Conservation (phyloP, 2,797 vertebrate genomes). For the Amblyraja radiata region DNA sequence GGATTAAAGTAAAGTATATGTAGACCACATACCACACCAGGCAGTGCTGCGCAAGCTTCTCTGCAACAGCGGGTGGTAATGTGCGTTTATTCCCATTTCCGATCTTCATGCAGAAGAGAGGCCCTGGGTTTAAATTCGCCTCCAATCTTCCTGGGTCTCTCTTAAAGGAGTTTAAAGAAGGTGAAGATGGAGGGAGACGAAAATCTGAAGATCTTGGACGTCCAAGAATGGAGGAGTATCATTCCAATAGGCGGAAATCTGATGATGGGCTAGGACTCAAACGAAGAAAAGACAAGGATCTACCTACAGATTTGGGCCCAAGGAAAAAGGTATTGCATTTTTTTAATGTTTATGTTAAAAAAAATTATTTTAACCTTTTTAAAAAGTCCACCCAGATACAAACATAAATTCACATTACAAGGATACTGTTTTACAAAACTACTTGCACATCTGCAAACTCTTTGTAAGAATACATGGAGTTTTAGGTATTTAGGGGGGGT, state of each 20-base stretch:
- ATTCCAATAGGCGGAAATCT: slow-evolving; percentile 32
- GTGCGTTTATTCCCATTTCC: slow-evolving; percentile 39
- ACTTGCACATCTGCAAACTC: background rate
- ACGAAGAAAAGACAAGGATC: slow-evolving; percentile 31
- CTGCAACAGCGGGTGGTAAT: slow-evolving; percentile 38
- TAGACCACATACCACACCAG: slow-evolving; percentile 38
- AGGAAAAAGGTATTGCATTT: slow-evolving; percentile 27
- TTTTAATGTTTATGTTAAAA: background rate
- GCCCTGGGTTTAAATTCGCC: slow-evolving; percentile 40
- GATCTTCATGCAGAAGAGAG: slow-evolving; percentile 38
- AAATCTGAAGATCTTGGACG: slow-evolving; percentile 30
- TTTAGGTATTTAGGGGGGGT: background rate
- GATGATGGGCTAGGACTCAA: slow-evolving; percentile 30
- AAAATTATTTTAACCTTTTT: background rate
- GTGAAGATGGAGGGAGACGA: slow-evolving; percentile 33
- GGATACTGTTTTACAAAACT: background rate
- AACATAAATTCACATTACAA: background rate
- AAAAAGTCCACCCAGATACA: background rate
- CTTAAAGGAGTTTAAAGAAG: slow-evolving; percentile 38
- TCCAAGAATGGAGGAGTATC: slow-evolving; percentile 33
- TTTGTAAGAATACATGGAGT: background rate
- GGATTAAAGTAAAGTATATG: slow-evolving; percentile 25
- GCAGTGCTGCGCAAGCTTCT: slow-evolving; percentile 37
- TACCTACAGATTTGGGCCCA: slow-evolving; percentile 24
- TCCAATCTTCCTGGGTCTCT: slow-evolving; percentile 40